Conservation (phyloP, 2,888 invertebrate species). For the Seladonia tumulorum region DNA sequence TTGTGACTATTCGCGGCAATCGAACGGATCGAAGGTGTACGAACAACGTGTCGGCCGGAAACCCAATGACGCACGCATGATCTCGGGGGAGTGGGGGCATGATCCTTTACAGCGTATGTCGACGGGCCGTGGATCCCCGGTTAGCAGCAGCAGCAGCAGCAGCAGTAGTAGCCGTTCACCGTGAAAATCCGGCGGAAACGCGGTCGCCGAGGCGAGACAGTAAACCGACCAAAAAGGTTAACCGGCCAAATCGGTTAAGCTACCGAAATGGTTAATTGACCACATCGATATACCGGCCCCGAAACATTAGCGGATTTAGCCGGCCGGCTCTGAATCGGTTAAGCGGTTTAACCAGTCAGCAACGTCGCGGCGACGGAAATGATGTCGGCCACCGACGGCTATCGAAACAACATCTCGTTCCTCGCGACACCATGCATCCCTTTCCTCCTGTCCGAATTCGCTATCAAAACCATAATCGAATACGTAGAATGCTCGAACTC, state of each 20-base stretch:
- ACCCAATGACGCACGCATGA: neutral
- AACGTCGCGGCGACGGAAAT: slow-evolving; percentile 44
- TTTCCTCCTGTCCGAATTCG: neutral
- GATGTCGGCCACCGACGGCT: slow-evolving; percentile 25
- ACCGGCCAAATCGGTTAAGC: slow-evolving; percentile 59
- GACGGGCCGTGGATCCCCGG: neutral
- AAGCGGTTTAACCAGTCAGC: slow-evolving; percentile 63
- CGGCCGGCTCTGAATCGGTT: slow-evolving; percentile 51
- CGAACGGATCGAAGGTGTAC: neutral
- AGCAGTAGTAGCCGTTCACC: slow-evolving; percentile 6
- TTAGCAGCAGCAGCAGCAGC: neutral
- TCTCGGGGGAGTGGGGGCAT: neutral
- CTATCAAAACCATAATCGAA: neutral
- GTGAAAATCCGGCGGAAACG: slow-evolving; percentile 36
- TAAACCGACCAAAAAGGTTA: slow-evolving; percentile 59
- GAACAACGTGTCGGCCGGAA: slow-evolving; percentile 3
- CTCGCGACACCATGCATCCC: neutral
- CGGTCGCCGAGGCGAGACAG: slow-evolving; percentile 27
- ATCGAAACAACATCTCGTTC: slow-evolving; percentile 7
- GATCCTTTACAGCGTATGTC: slow-evolving; percentile 16
- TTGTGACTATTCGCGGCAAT: neutral
- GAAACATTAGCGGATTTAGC: slow-evolving; percentile 62
- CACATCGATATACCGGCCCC: slow-evolving; percentile 52
- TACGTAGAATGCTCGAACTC: neutral
- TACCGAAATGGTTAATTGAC: slow-evolving; percentile 63